These are phyloP conservation scores for Peromyscus melanophrys DNA, from an alignment of 2,797 vertebrate species.

Conservation along the genomic window DNA sequence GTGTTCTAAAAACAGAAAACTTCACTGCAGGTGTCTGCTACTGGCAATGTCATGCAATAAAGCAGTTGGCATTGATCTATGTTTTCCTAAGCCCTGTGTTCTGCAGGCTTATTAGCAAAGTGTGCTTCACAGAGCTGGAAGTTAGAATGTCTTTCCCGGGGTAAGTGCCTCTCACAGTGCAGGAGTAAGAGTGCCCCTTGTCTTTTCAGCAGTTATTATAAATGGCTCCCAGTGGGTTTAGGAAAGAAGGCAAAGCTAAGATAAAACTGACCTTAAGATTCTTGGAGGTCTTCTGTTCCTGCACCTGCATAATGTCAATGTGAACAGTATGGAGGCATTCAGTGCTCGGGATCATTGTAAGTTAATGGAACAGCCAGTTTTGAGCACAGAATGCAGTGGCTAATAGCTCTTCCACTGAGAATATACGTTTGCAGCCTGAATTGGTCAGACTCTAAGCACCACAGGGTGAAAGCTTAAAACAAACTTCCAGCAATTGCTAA, in stretches of 20 bases:
- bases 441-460: background rate
- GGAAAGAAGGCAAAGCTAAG: conserved; percentile 38
- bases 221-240: conserved; percentile 1
- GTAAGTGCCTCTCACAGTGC: conserved; percentile 49
- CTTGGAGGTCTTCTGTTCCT: conserved; percentile 30
- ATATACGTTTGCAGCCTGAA: background rate
- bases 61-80: conserved; percentile 73
- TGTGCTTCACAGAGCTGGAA: conserved; percentile 53
- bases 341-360: background rate
- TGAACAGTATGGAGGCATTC: background rate
- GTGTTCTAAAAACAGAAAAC: conserved; percentile 75
- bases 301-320: conserved; percentile 35
- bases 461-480: background rate
- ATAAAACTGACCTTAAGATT: conserved; percentile 71
- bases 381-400: background rate
- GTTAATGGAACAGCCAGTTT: conserved; percentile 47
- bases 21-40: conserved; percentile 67
- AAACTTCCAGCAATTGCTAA: conserved; percentile 3
- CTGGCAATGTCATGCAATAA: conserved; percentile 71
- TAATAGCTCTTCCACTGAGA: conserved; percentile 41
- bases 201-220: conserved; percentile 69
- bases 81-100: conserved; percentile 78
- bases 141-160: conserved; percentile 56
- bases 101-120: conserved; percentile 63
- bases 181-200: conserved; percentile 1